Evolutionary conservation across 2,113 vertebrate species (phyloP).

Genomic region (Channa maculata): DNA sequence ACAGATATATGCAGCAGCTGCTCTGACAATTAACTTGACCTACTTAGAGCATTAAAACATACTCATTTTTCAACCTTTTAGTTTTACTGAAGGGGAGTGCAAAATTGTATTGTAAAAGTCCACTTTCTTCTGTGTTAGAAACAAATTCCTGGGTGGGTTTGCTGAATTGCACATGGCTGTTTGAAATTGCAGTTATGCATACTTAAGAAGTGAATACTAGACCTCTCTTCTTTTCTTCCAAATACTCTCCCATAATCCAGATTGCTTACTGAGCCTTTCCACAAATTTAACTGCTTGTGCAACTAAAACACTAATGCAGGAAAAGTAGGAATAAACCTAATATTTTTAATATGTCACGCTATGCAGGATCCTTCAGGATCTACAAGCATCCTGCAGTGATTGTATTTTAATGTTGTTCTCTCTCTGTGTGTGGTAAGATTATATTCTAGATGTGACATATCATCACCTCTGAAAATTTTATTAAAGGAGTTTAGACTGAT

Average conservation of each 20-base stretch:
- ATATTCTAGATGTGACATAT: no score
- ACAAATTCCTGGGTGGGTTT: constrained; percentile 21
- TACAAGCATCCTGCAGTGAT: no score
- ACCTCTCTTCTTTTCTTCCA: constrained; percentile 17
- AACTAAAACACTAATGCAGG: constrained; percentile 31
- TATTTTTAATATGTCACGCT: no score
- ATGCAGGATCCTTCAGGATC: no score
- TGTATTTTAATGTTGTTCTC: no score
- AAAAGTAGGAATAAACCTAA: neutral
- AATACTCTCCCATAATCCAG: constrained; percentile 38
- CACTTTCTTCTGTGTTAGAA: constrained; percentile 27
- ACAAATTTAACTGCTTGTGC: constrained; percentile 19
- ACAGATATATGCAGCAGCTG: constrained; percentile 32
- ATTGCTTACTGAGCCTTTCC: constrained; percentile 54
- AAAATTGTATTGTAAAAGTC: constrained; percentile 42
- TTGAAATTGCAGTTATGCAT: constrained; percentile 32
- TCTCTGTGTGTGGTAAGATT: no score
- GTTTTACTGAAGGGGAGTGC: neutral
- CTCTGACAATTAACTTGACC: neutral
- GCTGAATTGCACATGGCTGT: constrained; percentile 41
- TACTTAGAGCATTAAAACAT: neutral
- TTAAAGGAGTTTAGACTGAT: neutral
- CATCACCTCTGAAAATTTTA: no score
- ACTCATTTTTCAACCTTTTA: neutral
- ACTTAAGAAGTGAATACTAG: constrained; percentile 43